These are phyloP conservation scores for Pachycephala philippinensis DNA, from an alignment of 2,113 vertebrate genomes.

Conservation along the genomic window DNA sequence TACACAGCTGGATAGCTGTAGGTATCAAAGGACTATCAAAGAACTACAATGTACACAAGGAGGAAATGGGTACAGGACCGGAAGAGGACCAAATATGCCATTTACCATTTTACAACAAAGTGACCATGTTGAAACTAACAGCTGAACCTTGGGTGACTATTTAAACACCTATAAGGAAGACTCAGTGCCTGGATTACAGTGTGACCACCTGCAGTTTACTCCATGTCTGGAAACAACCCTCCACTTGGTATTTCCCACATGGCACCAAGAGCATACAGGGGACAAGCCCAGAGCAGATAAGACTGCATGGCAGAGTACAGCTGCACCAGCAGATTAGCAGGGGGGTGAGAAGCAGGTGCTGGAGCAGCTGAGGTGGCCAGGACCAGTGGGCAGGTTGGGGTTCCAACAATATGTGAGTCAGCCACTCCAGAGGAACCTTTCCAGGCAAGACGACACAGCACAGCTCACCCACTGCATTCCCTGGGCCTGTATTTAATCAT, in stretches of 20 bases:
- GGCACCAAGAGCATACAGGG: accelerated
- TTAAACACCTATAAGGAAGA: not conserved
- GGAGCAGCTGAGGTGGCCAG: not conserved
- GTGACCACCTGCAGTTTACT: accelerated
- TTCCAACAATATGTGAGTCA: not conserved
- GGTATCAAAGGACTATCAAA: not conserved
- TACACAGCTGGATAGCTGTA: not conserved
- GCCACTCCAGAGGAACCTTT: not conserved
- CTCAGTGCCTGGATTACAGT: not conserved
- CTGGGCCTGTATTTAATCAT: not conserved
- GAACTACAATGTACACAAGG: not conserved
- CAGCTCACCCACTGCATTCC: not conserved
- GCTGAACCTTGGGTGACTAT: not conserved
- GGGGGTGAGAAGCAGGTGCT: not conserved
- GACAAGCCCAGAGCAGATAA: not conserved
- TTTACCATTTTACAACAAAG: not conserved
- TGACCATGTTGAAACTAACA: not conserved
- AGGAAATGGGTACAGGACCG: not conserved
- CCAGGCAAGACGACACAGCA: not conserved
- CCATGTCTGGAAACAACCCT: not conserved
- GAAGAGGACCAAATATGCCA: not conserved
- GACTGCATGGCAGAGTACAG: accelerated
- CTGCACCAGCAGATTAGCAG: accelerated
- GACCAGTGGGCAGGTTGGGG: not conserved
- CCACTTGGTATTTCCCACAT: not conserved